A percentile compares a stretch with the other conserved stretches of the same genome.
phyloP scores from a whole-genome alignment of 2,888 invertebrate species.

The Elegia similella region DNA sequence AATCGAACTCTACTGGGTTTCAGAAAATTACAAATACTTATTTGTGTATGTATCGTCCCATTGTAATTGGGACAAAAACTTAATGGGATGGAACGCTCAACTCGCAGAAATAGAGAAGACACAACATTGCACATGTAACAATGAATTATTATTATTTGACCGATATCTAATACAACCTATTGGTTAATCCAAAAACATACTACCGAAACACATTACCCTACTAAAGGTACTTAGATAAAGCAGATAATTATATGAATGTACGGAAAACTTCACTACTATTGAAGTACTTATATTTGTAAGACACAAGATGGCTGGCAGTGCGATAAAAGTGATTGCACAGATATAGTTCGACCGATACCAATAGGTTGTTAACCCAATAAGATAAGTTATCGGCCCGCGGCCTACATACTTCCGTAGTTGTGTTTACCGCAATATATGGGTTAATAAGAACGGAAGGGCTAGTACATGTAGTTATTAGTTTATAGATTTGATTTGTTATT shows the following conservation, averaged over 20 bases:
- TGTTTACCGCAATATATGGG: conserved; percentile 18
- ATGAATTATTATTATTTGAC: no score
- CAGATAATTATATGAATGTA: background rate
- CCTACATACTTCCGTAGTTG: conserved; percentile 74
- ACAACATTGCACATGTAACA: no score
- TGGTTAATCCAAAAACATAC: background rate
- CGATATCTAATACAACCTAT: no score
- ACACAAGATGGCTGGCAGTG: conserved; percentile 45
- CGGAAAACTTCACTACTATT: background rate
- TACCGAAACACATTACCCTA: background rate
- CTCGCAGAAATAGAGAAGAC: no score
- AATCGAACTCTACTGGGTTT: no score
- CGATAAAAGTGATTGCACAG: conserved; percentile 64
- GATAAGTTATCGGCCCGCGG: conserved; percentile 71
- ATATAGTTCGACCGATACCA: conserved; percentile 59
- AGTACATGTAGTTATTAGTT: background rate
- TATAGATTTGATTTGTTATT: no score
- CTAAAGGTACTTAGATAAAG: background rate
- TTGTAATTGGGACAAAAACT: no score
- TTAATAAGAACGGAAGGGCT: conserved; percentile 12
- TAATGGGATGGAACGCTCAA: no score
- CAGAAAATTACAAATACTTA: no score
- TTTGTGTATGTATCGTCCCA: no score
- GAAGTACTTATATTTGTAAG: background rate
- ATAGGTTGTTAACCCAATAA: conserved; percentile 78